Conservation (phyloP, 2,113 vertebrate genomes). For the Lichenostomus cassidix region DNA sequence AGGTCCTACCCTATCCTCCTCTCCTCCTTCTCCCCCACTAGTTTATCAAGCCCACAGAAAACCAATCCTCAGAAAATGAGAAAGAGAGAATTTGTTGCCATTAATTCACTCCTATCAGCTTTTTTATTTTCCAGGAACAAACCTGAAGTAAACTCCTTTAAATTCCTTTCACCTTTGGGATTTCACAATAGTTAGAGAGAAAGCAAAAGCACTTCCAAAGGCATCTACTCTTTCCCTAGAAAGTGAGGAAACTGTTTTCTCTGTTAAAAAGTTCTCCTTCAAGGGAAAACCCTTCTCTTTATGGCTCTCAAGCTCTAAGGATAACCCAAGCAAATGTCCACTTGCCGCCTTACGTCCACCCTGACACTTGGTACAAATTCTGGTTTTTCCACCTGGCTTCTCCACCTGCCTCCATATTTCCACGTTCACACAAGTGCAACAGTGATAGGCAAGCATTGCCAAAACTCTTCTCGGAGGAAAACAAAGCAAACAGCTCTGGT, state of each 20-base stretch:
- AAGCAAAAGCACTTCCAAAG: background rate
- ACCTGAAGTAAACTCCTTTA: background rate
- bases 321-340: background rate
- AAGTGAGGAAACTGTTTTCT: background rate
- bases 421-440: background rate
- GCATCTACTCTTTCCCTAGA: background rate
- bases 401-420: background rate
- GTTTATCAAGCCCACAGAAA: background rate
- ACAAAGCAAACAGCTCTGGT: background rate
- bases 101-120: background rate
- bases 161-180: background rate
- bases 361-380: background rate
- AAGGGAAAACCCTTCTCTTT: background rate
- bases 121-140: background rate
- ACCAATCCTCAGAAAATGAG: background rate
- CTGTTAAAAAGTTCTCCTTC: background rate
- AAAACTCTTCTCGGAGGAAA: background rate
- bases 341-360: background rate
- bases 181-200: background rate
- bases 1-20: accelerated
- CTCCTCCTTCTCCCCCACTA: background rate
- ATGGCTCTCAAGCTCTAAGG: background rate
- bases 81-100: background rate
- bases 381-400: background rate
- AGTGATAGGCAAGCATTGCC: background rate